phyloP scores from a whole-genome alignment of 2,888 invertebrate species.

The Merodon equestris region DNA sequence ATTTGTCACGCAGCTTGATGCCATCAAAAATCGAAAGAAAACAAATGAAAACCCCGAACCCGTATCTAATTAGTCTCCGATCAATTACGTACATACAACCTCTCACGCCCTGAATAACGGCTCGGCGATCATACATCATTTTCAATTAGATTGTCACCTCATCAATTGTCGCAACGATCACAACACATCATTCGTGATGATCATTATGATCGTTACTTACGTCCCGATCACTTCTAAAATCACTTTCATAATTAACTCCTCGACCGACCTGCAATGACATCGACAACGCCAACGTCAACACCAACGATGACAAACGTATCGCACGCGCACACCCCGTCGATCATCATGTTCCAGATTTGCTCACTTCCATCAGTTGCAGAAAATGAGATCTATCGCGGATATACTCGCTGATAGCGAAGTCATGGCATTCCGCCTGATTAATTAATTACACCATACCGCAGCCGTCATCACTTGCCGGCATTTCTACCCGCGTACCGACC shows the following conservation, averaged over 20 bases:
- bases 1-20: conserved; percentile 33
- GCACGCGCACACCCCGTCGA: conserved; percentile 26
- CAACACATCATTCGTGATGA: conserved; percentile 43
- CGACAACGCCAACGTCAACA: too few species aligned
- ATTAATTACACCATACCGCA: conserved; percentile 67
- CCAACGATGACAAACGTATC: too few species aligned
- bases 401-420: conserved; percentile 15
- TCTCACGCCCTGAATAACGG: conserved; percentile 41
- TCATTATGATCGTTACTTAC: neutral
- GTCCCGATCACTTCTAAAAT: conserved; percentile 21
- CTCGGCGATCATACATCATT: conserved; percentile 32
- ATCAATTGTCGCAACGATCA: conserved; percentile 63
- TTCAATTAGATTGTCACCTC: conserved; percentile 67
- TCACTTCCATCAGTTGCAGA: neutral
- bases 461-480: conserved; percentile 38
- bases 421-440: conserved; percentile 62
- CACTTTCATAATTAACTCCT: conserved; percentile 55
- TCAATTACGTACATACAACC: conserved; percentile 59
- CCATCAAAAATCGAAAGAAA: conserved; percentile 4
- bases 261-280: conserved; percentile 19
- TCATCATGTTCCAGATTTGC: conserved; percentile 51
- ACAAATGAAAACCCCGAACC: too few species aligned
- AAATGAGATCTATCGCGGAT: neutral
- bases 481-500: conserved; percentile 52
- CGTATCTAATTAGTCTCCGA: conserved; percentile 42